These are phyloP conservation scores for Epinotia brunnichana DNA, from an alignment of 2,888 invertebrate species.

Conservation along the genomic window DNA sequence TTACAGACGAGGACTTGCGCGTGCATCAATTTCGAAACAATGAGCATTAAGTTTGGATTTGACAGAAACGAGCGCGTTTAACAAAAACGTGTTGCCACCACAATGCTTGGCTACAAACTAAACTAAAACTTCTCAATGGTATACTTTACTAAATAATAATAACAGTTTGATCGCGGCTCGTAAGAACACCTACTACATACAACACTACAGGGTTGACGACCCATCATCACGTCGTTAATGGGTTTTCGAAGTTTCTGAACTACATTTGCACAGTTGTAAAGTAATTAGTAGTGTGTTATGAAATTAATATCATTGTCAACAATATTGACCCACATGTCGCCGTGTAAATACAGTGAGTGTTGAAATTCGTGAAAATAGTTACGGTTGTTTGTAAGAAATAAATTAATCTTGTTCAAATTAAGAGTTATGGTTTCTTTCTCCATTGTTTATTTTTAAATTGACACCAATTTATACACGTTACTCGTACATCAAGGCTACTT, in stretches of 20 bases:
- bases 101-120: conserved; percentile 69
- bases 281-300: conserved; percentile 47
- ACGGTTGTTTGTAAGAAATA: conserved; percentile 22
- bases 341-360: conserved; percentile 41
- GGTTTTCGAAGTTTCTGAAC: conserved; percentile 33
- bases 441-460: conserved; percentile 24
- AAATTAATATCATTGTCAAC: conserved; percentile 47
- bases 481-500: neutral
- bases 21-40: conserved; percentile 22
- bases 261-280: conserved; percentile 53
- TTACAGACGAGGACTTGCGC: conserved; percentile 17
- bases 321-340: conserved; percentile 47
- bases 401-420: conserved; percentile 29
- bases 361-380: conserved; percentile 34
- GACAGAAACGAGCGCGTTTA: conserved; percentile 27
- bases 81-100: conserved; percentile 66
- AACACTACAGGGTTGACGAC: conserved; percentile 59
- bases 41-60: conserved; percentile 30
- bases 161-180: conserved; percentile 55
- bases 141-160: conserved; percentile 53
- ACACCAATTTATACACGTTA: neutral
- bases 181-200: conserved; percentile 51
- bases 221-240: conserved; percentile 31
- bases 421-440: conserved; percentile 10
- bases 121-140: conserved; percentile 65